phyloP scores from a whole-genome alignment of 1,140 invertebrate genomes.

The Nymphalis io region DNA sequence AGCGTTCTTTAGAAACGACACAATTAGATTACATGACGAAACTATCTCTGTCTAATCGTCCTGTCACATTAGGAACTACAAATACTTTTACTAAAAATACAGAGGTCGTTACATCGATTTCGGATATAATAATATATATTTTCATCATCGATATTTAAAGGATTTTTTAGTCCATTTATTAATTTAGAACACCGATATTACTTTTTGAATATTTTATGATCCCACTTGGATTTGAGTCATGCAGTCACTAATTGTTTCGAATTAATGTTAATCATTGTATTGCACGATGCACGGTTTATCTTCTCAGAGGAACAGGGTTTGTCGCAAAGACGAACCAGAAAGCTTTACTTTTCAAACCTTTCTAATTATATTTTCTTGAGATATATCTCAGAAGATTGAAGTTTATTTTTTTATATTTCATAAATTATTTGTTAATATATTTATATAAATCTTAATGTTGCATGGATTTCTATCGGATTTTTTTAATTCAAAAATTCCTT shows the following conservation, averaged over 20 bases:
- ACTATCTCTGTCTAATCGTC: too few species aligned
- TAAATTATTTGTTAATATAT: too few species aligned
- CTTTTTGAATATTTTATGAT: background rate
- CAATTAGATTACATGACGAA: too few species aligned
- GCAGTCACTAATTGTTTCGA: conserved; percentile 43
- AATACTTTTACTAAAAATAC: too few species aligned
- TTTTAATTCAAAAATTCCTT: too few species aligned
- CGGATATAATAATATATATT: too few species aligned
- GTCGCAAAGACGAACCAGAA: conserved; percentile 3
- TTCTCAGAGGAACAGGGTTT: conserved; percentile 38
- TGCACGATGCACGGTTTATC: conserved; percentile 38
- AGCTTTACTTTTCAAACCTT: background rate
- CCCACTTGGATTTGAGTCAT: conserved; percentile 12
- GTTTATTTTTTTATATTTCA: background rate
- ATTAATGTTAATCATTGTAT: conserved; percentile 44
- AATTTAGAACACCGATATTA: background rate
- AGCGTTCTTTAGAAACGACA: too few species aligned
- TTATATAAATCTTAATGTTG: too few species aligned
- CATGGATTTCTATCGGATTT: too few species aligned
- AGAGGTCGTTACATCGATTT: too few species aligned
- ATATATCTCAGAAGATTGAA: background rate
- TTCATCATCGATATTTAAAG: too few species aligned
- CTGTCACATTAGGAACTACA: too few species aligned
- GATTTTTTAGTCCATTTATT: background rate
- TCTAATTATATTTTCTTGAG: background rate